phyloP scores from a whole-genome alignment of 2,797 vertebrate genomes.

The Cuculus canorus region DNA sequence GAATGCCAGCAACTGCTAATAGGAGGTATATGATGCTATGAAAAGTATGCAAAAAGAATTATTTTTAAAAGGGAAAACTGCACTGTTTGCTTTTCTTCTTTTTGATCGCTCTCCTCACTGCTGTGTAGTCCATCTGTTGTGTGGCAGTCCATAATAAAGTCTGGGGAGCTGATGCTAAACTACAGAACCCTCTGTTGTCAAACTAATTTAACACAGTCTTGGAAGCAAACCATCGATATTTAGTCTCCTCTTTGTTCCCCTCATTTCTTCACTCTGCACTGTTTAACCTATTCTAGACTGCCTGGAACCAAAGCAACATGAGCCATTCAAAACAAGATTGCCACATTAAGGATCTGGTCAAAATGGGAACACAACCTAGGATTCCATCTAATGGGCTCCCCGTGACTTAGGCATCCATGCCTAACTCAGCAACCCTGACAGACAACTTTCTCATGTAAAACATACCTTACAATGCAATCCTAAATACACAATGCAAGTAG shows the following conservation, averaged over 20 bases:
- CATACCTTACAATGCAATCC: neutral
- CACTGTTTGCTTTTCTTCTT: neutral
- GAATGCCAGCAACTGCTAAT: neutral
- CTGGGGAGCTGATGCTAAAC: neutral
- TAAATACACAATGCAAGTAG: neutral
- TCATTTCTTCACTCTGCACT: conserved; percentile 8
- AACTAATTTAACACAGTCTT: conserved; percentile 1
- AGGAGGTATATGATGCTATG: neutral
- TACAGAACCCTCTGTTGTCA: neutral
- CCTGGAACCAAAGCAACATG: conserved; percentile 18
- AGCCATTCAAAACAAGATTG: conserved; percentile 1
- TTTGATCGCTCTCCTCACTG: neutral
- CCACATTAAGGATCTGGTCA: neutral
- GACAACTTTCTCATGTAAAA: conserved; percentile 32
- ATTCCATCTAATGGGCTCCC: neutral
- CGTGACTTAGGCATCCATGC: neutral
- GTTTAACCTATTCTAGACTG: conserved; percentile 7
- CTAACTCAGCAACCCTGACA: neutral
- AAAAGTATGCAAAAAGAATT: neutral
- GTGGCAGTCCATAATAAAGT: neutral
- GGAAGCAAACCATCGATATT: conserved; percentile 10
- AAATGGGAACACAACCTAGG: neutral
- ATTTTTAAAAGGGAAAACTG: neutral
- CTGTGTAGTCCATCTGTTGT: neutral
- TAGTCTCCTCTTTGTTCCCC: conserved; percentile 31